phyloP scores from a whole-genome alignment of 2,888 invertebrate genomes.

The Ametastegia equiseti region DNA sequence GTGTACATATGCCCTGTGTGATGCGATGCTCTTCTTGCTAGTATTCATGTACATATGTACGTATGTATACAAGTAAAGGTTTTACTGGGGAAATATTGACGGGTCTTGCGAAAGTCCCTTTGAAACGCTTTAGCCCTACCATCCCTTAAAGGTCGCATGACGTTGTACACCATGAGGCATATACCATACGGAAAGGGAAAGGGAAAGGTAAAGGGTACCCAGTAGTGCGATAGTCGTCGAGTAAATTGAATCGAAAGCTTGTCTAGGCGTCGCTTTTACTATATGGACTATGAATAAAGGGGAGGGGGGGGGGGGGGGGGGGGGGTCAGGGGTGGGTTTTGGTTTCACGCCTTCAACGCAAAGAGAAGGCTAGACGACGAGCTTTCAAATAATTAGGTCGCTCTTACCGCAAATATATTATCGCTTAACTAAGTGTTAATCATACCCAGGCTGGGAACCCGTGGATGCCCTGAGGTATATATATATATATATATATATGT shows the following conservation, averaged over 20 bases:
- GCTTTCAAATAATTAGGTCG: slow-evolving; percentile 40
- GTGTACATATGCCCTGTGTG: no score
- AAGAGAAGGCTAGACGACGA: neutral
- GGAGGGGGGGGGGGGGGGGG: neutral
- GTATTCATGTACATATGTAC: neutral
- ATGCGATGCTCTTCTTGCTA: no score
- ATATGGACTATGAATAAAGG: neutral
- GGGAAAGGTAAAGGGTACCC: no score
- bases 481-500: neutral
- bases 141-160: neutral
- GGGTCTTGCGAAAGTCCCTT: slow-evolving; percentile 17
- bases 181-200: no score
- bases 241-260: slow-evolving; percentile 30
- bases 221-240: neutral
- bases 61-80: neutral
- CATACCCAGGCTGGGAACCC: no score
- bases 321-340: neutral
- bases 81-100: slow-evolving; percentile 16
- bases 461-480: no score
- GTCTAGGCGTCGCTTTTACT: slow-evolving; percentile 10
- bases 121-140: slow-evolving; percentile 10
- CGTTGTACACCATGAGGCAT: no score
- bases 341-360: slow-evolving; percentile 21
- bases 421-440: neutral
- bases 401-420: slow-evolving; percentile 30